Base-by-base conservation (phyloP, 2,888 invertebrate genomes). In the Parasteatoda lunata region DNA sequence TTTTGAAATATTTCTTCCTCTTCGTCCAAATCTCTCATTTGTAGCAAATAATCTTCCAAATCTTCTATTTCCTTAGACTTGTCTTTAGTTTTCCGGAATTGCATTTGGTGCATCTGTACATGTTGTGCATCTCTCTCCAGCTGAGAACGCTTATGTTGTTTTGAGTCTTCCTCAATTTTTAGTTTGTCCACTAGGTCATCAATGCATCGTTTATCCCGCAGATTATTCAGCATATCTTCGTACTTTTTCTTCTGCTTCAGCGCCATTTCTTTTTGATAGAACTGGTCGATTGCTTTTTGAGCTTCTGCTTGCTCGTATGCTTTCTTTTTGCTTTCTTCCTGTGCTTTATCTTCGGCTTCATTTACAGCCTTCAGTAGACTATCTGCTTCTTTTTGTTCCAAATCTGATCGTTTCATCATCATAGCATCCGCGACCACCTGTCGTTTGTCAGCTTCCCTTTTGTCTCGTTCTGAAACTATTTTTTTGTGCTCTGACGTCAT, bases 1-100 rank as follows among this genome's bases (percentile, higher is more conserved):
- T 77, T 82, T 52, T 87, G 86, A 52, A 87, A 87, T 15, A 82
- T 52, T 49, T 82, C 86, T 69, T 87, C 86, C 51, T 87, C 86
- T 13, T 87, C 68, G 6, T 82, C 73, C 52, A 87, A 51, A 45
- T 82, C 72, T 45, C 77, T 65, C 71, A 87, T 77, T 51, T 87
- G 86, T 48, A 69, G 72, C 82, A 87, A 68, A 9, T 77, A 87
- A 47, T 87, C 82, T 13, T 80, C 66, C 3, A 76, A 72, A 9
- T 47, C 59, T 30, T 82, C 82, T 3, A 82, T n/a, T 9, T 73
- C 47, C 59, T 75, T 72, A 1, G 11, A 76, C 9, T 59, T 66
- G 8, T 59, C 66, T 64, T 80, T 59, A 47, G 30, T 71, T 49
- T 48, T 48, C 5, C 71, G 51, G 48, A 64, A 70, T 9, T 75